Evolutionary conservation across 2,888 invertebrate genomes (phyloP).

Genomic region (Drosophila stalkeri): DNA sequence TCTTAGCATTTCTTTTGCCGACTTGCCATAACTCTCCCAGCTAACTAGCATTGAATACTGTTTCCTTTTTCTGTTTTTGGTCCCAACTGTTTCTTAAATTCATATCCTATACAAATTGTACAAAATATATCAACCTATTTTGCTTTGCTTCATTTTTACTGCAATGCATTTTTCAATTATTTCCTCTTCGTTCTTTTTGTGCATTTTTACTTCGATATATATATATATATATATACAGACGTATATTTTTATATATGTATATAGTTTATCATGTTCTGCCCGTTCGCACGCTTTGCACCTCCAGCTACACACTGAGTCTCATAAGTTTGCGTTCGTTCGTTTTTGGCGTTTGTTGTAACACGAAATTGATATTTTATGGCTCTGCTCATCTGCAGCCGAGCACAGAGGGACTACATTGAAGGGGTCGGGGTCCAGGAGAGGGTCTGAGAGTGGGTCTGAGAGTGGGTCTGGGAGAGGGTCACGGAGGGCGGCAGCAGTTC

Average conservation of each 20-base stretch:
- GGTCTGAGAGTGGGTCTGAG: background rate
- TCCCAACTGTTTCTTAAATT: slow-evolving; percentile 22
- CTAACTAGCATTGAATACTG: slow-evolving; percentile 5
- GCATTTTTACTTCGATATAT: slow-evolving; percentile 59
- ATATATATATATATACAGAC: slow-evolving; percentile 28
- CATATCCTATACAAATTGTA: slow-evolving; percentile 51
- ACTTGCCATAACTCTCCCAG: background rate
- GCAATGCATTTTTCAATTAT: slow-evolving; percentile 74
- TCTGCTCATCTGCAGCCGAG: slow-evolving; percentile 68
- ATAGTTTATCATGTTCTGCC: slow-evolving; percentile 40
- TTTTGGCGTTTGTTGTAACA: slow-evolving; percentile 78
- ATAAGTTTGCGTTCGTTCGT: slow-evolving; percentile 73
- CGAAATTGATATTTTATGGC: slow-evolving; percentile 82
- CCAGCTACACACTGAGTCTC: slow-evolving; percentile 47
- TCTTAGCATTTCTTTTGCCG: background rate
- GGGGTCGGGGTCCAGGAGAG: background rate
- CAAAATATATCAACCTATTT: slow-evolving; percentile 38
- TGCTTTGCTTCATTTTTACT: slow-evolving; percentile 66
- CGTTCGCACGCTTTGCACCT: slow-evolving; percentile 31
- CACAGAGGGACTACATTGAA: slow-evolving; percentile 6
- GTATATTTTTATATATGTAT: background rate
- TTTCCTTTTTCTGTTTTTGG: background rate
- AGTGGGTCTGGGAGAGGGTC: background rate
- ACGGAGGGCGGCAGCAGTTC: background rate
- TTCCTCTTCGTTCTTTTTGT: slow-evolving; percentile 32